Evolutionary conservation across 1,140 invertebrate genomes (phyloP).

Genomic region (Coelopa frigida): DNA sequence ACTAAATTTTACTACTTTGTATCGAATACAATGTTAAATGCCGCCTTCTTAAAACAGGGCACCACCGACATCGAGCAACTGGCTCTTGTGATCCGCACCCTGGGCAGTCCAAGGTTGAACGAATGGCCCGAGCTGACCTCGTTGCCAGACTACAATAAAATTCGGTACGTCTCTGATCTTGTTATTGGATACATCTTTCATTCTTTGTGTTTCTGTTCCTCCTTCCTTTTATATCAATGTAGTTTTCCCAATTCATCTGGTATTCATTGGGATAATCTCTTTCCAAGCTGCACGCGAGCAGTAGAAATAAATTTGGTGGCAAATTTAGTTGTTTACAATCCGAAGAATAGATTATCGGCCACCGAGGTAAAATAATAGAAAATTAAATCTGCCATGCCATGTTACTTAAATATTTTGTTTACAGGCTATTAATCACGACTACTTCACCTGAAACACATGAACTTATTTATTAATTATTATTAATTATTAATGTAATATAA

Average conservation of each 20-base stretch:
- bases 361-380: constrained; percentile 55
- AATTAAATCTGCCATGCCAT: background rate
- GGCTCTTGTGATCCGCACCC: constrained; percentile 77
- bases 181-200: too few relatives aligned
- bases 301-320: constrained; percentile 69
- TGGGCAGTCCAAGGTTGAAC: constrained; percentile 81
- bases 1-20: too few relatives aligned
- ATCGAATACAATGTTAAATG: too few relatives aligned
- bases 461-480: too few relatives aligned
- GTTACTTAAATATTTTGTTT: constrained; percentile 4
- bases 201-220: too few relatives aligned
- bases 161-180: constrained; percentile 47
- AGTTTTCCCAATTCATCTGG: constrained; percentile 70
- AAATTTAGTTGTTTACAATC: constrained; percentile 75
- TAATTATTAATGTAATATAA: too few relatives aligned
- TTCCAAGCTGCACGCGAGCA: constrained; percentile 59
- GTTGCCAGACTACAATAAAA: constrained; percentile 95
- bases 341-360: constrained; percentile 71
- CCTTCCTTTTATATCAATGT: background rate
- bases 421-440: constrained; percentile 35
- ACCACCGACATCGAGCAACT: constrained; percentile 97
- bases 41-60: too few relatives aligned
- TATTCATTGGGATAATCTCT: constrained; percentile 59
- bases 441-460: constrained; percentile 20
- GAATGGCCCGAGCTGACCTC: constrained; percentile 75